Evolutionary conservation across 2,113 vertebrate genomes (phyloP).

Genomic region (Tetrao urogallus): DNA sequence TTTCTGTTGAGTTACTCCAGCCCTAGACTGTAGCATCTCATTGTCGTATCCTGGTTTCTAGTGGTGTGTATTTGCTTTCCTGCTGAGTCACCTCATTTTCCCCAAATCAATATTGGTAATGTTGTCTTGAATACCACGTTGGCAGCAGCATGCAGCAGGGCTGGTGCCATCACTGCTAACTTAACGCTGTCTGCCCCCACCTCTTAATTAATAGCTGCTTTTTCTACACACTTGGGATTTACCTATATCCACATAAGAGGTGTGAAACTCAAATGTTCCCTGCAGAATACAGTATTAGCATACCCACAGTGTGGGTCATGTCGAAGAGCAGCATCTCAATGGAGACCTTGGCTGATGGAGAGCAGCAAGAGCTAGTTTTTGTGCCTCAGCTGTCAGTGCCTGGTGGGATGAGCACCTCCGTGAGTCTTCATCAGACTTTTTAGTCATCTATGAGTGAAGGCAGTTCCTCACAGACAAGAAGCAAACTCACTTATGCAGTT

Average conservation of each 20-base stretch:
- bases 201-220: background rate
- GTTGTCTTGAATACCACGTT: background rate
- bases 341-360: background rate
- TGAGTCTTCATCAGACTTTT: background rate
- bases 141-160: background rate
- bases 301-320: background rate
- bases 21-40: background rate
- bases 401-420: background rate
- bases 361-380: background rate
- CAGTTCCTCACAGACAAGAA: background rate
- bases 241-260: background rate
- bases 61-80: background rate
- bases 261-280: background rate
- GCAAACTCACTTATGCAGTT: background rate
- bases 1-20: background rate
- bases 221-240: background rate
- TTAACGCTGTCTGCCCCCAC: background rate
- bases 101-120: background rate
- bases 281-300: background rate
- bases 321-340: background rate
- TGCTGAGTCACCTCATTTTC: background rate
- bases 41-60: background rate
- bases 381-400: background rate
- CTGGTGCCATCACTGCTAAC: background rate
- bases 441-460: background rate